Percentiles rank a stretch among this genome's conserved stretches.
These are phyloP conservation scores for Stichodactyla mertensii DNA, from an alignment of 64 coral and sea anemone species.

Conservation along the genomic window DNA sequence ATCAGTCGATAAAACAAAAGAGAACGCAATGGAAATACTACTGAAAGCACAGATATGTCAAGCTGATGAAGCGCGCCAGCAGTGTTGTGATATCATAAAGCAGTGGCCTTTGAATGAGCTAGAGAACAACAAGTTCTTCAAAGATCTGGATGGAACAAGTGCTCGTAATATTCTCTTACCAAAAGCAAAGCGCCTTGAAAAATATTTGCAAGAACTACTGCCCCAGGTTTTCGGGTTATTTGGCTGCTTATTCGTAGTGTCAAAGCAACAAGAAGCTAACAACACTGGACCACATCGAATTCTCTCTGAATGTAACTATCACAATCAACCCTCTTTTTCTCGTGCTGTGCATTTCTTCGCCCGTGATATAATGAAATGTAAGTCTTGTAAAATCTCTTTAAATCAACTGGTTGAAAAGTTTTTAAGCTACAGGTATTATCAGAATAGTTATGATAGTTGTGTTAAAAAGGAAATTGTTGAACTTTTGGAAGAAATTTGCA, in stretches of 20 bases:
- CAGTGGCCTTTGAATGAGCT: neutral
- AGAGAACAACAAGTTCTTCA: neutral
- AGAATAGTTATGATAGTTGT: too few species aligned
- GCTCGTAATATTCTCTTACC: neutral
- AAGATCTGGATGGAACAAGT: neutral
- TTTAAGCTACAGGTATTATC: too few species aligned
- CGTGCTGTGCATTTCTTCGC: too few species aligned
- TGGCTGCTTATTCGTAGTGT: neutral
- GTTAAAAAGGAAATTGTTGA: too few species aligned
- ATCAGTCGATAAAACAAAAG: neutral
- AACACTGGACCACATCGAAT: too few species aligned
- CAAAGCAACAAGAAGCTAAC: too few species aligned
- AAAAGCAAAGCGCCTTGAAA: neutral
- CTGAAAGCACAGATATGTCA: neutral
- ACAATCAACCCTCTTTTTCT: too few species aligned
- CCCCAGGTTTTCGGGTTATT: neutral
- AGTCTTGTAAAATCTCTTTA: too few species aligned
- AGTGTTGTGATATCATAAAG: neutral
- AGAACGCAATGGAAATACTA: neutral
- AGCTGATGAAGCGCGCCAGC: neutral
- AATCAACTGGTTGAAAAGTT: too few species aligned
- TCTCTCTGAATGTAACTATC: too few species aligned
- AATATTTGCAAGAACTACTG: neutral
- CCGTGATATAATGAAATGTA: too few species aligned
- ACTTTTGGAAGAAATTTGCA: too few species aligned